These are phyloP conservation scores for Euleptes europaea DNA, from an alignment of 2,113 vertebrate species.

Conservation along the genomic window DNA sequence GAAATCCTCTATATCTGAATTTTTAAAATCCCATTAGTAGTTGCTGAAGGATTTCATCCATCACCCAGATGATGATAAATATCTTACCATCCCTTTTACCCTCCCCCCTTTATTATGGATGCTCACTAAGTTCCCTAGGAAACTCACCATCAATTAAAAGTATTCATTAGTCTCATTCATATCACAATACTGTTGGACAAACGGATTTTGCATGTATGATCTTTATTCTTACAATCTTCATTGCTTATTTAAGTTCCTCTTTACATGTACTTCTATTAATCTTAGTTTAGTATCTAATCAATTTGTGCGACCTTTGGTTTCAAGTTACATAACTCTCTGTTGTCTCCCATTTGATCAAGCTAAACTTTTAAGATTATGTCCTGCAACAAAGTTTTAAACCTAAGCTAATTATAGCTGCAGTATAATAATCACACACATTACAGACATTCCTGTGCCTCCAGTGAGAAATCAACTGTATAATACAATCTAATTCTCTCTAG, in stretches of 20 bases:
- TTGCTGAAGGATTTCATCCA: neutral
- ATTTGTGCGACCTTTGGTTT: neutral
- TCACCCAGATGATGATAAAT: neutral
- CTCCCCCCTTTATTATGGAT: neutral
- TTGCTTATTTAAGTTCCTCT: neutral
- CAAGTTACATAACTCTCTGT: constrained; percentile 1
- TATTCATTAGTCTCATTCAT: constrained; percentile 30
- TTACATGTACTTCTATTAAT: neutral
- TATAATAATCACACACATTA: neutral
- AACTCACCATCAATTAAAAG: neutral
- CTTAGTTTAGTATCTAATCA: neutral
- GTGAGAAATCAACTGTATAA: neutral
- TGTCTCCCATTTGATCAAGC: neutral
- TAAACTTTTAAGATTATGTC: neutral
- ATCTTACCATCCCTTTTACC: constrained; percentile 5
- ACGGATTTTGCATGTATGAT: constrained; percentile 1
- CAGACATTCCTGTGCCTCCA: neutral
- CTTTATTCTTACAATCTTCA: neutral
- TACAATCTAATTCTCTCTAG: neutral
- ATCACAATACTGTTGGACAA: neutral
- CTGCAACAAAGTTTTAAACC: neutral
- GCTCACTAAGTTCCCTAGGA: neutral
- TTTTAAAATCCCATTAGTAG: constrained; percentile 5
- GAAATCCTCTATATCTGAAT: neutral
- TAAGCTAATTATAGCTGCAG: constrained; percentile 21